Evolutionary conservation across 2,113 vertebrate species (phyloP).

Genomic region (Catagonus wagneri): DNA sequence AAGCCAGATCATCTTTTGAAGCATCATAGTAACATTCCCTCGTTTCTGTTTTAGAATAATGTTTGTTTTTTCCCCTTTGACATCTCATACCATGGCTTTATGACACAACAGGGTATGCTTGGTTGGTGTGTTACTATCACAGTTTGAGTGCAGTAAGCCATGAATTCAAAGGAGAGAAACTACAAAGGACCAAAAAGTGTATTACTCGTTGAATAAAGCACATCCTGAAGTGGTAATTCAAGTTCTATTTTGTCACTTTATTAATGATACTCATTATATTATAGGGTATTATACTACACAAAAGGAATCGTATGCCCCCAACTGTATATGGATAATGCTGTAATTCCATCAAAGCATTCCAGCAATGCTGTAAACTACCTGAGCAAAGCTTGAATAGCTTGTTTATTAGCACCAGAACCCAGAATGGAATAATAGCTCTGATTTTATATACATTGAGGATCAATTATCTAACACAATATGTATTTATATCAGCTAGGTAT

Average conservation of each 20-base stretch:
- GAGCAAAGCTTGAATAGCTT: slow-evolving; percentile 57
- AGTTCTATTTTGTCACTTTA: slow-evolving; percentile 85
- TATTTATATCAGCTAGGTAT: slow-evolving; percentile 67
- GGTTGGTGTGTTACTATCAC: slow-evolving; percentile 86
- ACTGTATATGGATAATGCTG: slow-evolving; percentile 58
- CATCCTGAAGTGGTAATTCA: slow-evolving; percentile 84
- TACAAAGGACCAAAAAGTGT: slow-evolving; percentile 84
- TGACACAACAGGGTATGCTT: slow-evolving; percentile 86
- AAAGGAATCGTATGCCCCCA: slow-evolving; percentile 69
- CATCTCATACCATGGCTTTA: slow-evolving; percentile 81
- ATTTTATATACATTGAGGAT: slow-evolving; percentile 63
- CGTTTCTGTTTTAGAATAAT: slow-evolving; percentile 82
- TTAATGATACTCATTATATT: slow-evolving; percentile 82
- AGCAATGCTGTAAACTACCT: slow-evolving; percentile 62
- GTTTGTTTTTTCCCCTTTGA: slow-evolving; percentile 82
- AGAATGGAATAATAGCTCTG: slow-evolving; percentile 60
- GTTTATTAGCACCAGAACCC: slow-evolving; percentile 48
- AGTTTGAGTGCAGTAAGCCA: slow-evolving; percentile 83
- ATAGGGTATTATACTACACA: slow-evolving; percentile 65
- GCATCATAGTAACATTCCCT: slow-evolving; percentile 76
- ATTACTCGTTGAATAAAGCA: slow-evolving; percentile 83
- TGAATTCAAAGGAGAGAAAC: slow-evolving; percentile 85
- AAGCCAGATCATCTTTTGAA: slow-evolving; percentile 72
- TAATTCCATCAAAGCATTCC: slow-evolving; percentile 64
- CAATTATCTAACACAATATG: slow-evolving; percentile 30